phyloP scores from a whole-genome alignment of 2,113 vertebrate genomes.

The Propithecus coquereli region DNA sequence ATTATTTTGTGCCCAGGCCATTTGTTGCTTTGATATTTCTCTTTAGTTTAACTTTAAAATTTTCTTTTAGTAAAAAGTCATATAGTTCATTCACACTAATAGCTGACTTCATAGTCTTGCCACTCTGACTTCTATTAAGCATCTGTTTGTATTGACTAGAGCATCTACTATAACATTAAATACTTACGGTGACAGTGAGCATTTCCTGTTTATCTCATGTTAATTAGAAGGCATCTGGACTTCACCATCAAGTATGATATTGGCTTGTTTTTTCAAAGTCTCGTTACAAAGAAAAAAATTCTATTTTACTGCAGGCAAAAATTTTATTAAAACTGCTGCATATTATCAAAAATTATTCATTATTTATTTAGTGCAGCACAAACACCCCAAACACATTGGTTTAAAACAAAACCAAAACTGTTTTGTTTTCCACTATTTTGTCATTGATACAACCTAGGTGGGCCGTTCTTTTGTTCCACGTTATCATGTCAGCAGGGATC shows the following conservation, averaged over 20 bases:
- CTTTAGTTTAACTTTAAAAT: neutral
- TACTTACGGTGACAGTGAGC: neutral
- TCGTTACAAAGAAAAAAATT: neutral
- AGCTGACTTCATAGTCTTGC: neutral
- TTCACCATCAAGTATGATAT: neutral
- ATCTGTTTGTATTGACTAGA: neutral
- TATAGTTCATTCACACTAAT: neutral
- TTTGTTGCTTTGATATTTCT: neutral
- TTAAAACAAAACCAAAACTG: neutral
- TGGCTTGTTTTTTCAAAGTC: neutral
- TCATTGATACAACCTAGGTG: neutral
- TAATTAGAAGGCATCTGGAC: neutral
- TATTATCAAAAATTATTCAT: neutral
- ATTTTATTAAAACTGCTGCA: neutral
- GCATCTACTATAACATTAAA: neutral
- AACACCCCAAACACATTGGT: neutral
- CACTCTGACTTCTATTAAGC: neutral
- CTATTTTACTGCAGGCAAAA: neutral
- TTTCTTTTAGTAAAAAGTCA: neutral
- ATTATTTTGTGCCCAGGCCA: neutral
- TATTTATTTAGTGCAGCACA: neutral
- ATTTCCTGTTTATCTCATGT: neutral
- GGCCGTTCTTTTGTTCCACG: neutral
- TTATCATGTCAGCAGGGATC: neutral
- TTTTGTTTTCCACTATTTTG: neutral